Base-by-base conservation (phyloP, 2,888 invertebrate species). In the Agonopterix arenella region DNA sequence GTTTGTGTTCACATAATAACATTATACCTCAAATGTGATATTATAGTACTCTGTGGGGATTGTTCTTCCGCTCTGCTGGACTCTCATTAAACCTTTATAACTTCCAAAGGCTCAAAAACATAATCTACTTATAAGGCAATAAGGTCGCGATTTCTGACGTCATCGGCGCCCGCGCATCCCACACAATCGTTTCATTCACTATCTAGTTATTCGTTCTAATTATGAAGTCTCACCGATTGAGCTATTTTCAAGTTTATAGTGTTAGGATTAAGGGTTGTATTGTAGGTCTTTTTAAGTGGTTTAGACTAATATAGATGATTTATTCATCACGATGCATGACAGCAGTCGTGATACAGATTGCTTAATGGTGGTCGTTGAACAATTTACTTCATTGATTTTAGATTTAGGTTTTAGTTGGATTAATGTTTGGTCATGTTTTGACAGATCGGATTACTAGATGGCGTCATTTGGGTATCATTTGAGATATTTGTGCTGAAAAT, bases 131-230 rank as follows among this genome's bases (percentile, higher is more conserved):
- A 64, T 64, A 73, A 57, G 70, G 69, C 36, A 45, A 36, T 66
- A 62, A 64, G 64, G 70, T 66, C 59, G 59, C 61, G 58, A 64
- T 64, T 45, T 48, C 36, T 82, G 80, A 78, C 78, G 83, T 79
- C 74, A 82, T 41, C 62, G 69, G 71, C 78, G 80, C 80, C 75
- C 52, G 79, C 71, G 70, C 81, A 76, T 75, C 80, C 78, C 66
- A 77, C 78, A 77, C 76, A 74, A 68, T 66, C 66, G 59, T 59
- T 61, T 66, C 70, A 70, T 76, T 75, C 68, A 69, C 58, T 64
- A 69, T 63, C 63, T 63, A 57, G 62, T 70, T 71, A 71, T 28
- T 28, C 28, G 28, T 28, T 1, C 28, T 28, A 28, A 28, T 28
- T 7, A 28, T 1, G 5, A 28, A 28, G 28, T 28, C 28, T 28